Evolutionary conservation across 2,888 invertebrate genomes (phyloP).

Genomic region (Drosophila anceps): DNA sequence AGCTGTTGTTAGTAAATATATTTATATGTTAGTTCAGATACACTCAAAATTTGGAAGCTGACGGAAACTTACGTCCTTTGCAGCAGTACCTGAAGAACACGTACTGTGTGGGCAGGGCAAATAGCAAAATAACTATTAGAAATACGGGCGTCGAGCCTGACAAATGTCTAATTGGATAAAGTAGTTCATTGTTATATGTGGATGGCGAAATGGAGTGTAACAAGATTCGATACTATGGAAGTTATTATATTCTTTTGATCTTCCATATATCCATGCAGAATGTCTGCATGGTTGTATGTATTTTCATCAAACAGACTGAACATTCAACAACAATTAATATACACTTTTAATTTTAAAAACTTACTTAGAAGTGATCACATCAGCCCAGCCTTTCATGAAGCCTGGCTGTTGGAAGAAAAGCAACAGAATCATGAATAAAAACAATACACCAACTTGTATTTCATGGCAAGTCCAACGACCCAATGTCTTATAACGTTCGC

Average conservation of each 20-base stretch:
- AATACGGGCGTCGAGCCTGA: conserved; percentile 89
- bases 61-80: conserved; percentile 51
- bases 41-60: neutral
- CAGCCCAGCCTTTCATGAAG: conserved; percentile 93
- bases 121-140: conserved; percentile 91
- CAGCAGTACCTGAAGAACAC: conserved; percentile 90
- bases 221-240: too few relatives aligned
- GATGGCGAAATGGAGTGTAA: neutral
- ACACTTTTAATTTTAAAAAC: conserved; percentile 6
- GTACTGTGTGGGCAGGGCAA: conserved; percentile 91
- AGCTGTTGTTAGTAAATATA: conserved; percentile 24
- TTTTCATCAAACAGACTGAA: too few relatives aligned
- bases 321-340: too few relatives aligned
- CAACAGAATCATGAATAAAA: conserved; percentile 90
- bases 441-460: conserved; percentile 88
- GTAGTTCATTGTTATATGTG: neutral
- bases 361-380: conserved; percentile 78
- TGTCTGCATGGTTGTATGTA: too few relatives aligned
- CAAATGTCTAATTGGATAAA: conserved; percentile 51
- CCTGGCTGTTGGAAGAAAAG: conserved; percentile 95
- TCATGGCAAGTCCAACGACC: conserved; percentile 93
- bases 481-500: conserved; percentile 87
- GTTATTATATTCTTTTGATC: too few relatives aligned
- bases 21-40: neutral
- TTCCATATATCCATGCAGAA: too few relatives aligned